A percentile compares a stretch with the other conserved stretches of the same genome.
Evolutionary conservation across 2,797 vertebrate genomes (phyloP).

Genomic region (Pagetopsis macropterus): DNA sequence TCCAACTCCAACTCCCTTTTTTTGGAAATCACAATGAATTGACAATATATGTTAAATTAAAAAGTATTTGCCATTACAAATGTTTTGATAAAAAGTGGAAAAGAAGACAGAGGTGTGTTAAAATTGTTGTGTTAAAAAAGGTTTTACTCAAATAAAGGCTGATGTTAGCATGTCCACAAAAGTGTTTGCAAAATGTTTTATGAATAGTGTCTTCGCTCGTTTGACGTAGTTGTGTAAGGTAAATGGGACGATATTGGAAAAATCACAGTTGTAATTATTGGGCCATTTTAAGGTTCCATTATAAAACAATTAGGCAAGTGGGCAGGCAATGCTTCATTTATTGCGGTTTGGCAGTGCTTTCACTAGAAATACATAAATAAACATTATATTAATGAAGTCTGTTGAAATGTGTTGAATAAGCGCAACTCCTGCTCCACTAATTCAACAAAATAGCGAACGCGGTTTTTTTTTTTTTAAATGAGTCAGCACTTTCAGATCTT

Average conservation of each 20-base stretch:
- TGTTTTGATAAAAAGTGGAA: neutral
- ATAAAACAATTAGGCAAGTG: neutral
- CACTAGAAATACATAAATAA: neutral
- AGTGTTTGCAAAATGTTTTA: neutral
- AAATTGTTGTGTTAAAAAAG: neutral
- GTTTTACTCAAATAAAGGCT: neutral
- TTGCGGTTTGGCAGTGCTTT: neutral
- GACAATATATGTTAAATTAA: neutral
- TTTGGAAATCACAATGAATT: neutral
- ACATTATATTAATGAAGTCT: neutral
- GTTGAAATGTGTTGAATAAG: neutral
- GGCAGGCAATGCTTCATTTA: neutral
- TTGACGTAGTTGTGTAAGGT: neutral
- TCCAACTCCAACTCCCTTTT: neutral
- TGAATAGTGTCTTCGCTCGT: neutral
- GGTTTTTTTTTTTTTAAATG: neutral
- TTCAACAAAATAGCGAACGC: neutral
- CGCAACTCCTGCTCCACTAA: neutral
- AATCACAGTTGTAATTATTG: neutral
- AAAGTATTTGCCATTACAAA: neutral
- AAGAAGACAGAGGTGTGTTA: neutral
- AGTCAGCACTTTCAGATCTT: constrained; percentile 38
- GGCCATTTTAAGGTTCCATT: neutral
- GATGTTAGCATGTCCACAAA: neutral
- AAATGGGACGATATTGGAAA: neutral